A percentile compares a stretch with the other conserved stretches of the same genome.
Evolutionary conservation across 1,140 invertebrate genomes (phyloP).

Genomic region (Drosophila melanica): DNA sequence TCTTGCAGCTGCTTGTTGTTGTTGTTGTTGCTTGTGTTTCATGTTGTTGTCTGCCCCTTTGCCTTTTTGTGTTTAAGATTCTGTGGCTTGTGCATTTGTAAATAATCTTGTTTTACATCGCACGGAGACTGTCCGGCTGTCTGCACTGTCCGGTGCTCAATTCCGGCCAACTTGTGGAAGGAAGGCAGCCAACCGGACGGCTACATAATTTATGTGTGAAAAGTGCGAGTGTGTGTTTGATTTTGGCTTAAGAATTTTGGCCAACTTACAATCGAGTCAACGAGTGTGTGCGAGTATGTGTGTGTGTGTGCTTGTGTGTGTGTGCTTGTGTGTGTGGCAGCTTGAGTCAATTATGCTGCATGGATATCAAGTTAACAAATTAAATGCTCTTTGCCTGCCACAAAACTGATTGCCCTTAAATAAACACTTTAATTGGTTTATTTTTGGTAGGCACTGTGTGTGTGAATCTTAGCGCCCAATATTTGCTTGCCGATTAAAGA

Average conservation of each 20-base stretch:
- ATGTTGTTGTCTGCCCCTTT: neutral
- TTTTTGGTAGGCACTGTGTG: conserved; percentile 2
- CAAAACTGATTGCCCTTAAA: conserved; percentile 45
- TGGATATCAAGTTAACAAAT: conserved; percentile 69
- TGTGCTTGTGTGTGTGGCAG: conserved; percentile 5
- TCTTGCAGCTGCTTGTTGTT: neutral
- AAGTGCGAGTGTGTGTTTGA: conserved; percentile 48
- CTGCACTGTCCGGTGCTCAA: conserved; percentile 8
- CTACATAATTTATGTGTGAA: conserved; percentile 79
- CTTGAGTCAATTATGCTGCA: conserved; percentile 69
- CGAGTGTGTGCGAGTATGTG: conserved; percentile 1
- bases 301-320: conserved; percentile 7
- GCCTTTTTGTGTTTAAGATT: conserved; percentile 69
- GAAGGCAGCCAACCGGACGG: conserved; percentile 30
- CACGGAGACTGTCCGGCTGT: conserved; percentile 17
- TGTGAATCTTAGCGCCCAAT: too few species aligned
- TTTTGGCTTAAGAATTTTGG: conserved; percentile 71
- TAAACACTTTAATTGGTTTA: conserved; percentile 38
- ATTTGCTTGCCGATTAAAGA: neutral
- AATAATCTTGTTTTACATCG: conserved; percentile 76
- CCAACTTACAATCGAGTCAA: conserved; percentile 44
- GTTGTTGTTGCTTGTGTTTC: conserved; percentile 7
- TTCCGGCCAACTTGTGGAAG: conserved; percentile 26
- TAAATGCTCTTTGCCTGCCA: conserved; percentile 63
- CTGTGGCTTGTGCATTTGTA: conserved; percentile 77